Evolutionary conservation across 2,888 invertebrate genomes (phyloP), one percentile per base, ranked within the genome.

Genomic region (Empis stercorea): DNA sequence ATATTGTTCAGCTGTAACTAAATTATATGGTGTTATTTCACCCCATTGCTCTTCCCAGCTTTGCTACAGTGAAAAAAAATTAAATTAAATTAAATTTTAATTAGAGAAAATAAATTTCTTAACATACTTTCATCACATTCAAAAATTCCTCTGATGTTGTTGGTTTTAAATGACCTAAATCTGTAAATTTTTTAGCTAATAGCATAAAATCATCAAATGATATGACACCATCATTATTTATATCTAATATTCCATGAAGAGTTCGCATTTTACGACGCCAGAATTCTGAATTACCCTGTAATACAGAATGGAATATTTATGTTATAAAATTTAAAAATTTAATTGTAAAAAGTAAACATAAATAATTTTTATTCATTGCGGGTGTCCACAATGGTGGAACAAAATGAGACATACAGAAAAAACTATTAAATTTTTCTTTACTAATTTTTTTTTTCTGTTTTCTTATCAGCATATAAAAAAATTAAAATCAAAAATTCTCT

Each of bases 201-300:
- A 87, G 73, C 61, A 75, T 73, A 67, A 86, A 87, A 64, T 89
- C 88, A 58, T 87, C 86, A 65, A 75, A 87, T 1, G 87, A 85
- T 58, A 88, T 79, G 52, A 88, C 80, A 1, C 88, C 87, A 58
- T 89, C 88, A 62, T 85, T 87, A 70, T 89, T 87, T 1, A 89
- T 78, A 63, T 89, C 88, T 54, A 89, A 69, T 51, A 87, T 80
- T 56, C 79, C 80, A 69, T 89, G 88, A 47, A 88, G 76, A 0
- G 87, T 87, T 30, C 87, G 79, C 81, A 89, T 87, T 71, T 88
- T 88, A 59, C 83, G 76, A 30, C 86, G 76, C 87, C 87, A 88
- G 64, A 88, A 87, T 48, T 79, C 76, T 15, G 63, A 65, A 39
- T 68, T 63, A 6, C 68, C 68, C 68, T 68, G 43, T 2, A 52